These are phyloP conservation scores for Drosophila rellima DNA, from an alignment of 2,888 invertebrate genomes.

Conservation along the genomic window DNA sequence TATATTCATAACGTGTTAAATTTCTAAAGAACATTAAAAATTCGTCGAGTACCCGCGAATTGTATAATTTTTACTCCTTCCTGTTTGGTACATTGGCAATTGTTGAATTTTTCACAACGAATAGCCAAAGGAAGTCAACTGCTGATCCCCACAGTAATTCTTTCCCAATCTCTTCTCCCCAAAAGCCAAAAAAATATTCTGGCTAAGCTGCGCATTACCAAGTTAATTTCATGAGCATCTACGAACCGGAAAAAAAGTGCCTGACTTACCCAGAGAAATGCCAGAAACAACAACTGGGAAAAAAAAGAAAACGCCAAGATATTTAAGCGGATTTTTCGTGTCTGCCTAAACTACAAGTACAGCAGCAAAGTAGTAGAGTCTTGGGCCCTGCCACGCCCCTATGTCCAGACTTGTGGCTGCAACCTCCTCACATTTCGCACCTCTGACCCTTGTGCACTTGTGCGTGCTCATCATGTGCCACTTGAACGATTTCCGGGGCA, in stretches of 20 bases:
- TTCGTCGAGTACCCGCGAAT: not conserved
- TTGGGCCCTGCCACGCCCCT: conserved; percentile 23
- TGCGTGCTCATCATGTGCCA: conserved; percentile 76
- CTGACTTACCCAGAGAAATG: conserved; percentile 79
- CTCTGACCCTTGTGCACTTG: conserved; percentile 53
- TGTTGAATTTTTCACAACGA: conserved; percentile 51
- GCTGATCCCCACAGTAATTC: not conserved
- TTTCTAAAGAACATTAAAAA: not conserved
- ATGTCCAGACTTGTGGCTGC: not conserved
- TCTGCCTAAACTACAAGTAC: conserved; percentile 63
- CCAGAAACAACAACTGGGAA: conserved; percentile 48
- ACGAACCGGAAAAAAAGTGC: conserved; percentile 49
- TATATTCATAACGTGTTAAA: not conserved
- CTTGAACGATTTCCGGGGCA: conserved; percentile 80
- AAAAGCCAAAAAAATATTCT: conserved; percentile 20
- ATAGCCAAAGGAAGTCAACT: conserved; percentile 11
- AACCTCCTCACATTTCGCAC: not conserved
- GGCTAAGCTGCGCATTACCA: conserved; percentile 64
- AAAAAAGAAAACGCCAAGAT: conserved; percentile 27
- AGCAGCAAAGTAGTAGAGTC: conserved; percentile 3
- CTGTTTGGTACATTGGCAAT: conserved; percentile 16
- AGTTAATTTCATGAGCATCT: conserved; percentile 64
- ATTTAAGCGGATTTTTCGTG: conserved; percentile 66
- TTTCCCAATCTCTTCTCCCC: not conserved
- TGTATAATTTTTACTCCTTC: conserved; percentile 1